Evolutionary conservation across 2,888 invertebrate genomes (phyloP).

Genomic region (Cephus pygmeus): DNA sequence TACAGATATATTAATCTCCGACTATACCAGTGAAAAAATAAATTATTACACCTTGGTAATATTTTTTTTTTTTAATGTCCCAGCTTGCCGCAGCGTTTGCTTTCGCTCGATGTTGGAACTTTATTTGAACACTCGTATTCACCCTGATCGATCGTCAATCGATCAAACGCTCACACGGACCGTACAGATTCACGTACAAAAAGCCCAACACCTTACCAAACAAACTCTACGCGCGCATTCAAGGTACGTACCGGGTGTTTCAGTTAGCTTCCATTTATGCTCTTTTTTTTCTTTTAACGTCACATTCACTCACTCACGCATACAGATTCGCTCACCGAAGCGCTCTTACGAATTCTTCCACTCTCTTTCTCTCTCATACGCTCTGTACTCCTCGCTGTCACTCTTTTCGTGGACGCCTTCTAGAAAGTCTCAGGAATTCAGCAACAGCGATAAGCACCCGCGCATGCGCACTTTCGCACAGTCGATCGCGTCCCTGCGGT

Average conservation of each 20-base stretch:
- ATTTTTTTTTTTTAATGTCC: constrained; percentile 26
- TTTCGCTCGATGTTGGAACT: too few species aligned
- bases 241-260: constrained; percentile 37
- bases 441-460: too few species aligned
- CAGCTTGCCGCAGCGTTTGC: not conserved
- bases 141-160: too few species aligned
- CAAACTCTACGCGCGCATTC: constrained; percentile 37
- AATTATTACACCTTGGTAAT: constrained; percentile 64
- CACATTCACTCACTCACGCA: too few species aligned
- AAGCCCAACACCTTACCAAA: constrained; percentile 24
- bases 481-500: not conserved
- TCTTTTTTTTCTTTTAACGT: not conserved
- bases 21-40: constrained; percentile 66
- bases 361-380: constrained; percentile 1
- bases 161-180: too few species aligned
- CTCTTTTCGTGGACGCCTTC: too few species aligned
- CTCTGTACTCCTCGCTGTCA: constrained; percentile 6
- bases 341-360: not conserved
- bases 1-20: constrained; percentile 58
- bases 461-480: not conserved
- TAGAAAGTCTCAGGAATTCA: too few species aligned
- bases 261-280: constrained; percentile 1
- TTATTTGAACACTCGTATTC: too few species aligned
- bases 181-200: too few species aligned
- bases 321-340: too few species aligned